Evolutionary conservation across 2,888 invertebrate species (phyloP), one percentile per base, ranked within the genome.

Genomic region (Rhogogaster chlorosoma): DNA sequence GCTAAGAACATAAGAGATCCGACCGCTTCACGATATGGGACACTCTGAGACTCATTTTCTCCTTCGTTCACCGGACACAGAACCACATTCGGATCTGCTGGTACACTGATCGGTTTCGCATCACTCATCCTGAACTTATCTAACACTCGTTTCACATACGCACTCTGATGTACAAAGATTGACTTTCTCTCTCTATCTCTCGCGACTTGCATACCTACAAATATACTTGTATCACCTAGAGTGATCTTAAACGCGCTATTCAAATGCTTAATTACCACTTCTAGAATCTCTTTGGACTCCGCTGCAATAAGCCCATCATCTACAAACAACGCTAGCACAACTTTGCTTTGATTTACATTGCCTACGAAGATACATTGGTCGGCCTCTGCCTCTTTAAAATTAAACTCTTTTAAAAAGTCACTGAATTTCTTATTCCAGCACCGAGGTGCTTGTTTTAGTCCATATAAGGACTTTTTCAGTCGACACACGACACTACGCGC

Each of bases 91-190:
- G 18, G 49, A 49, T 49, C 49, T 49, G 49, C 49, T 49, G 49
- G 49, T 49, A 49, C 49, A 49, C 49, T 49, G n/a, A 49, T 83
- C 9, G 86, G 77, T 45, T 86, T 86, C 67, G 77, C 83, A 15
- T 87, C 84, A 18, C 18, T 61, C 86, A 85, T 85, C 1, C 73
- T 42, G 67, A 87, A 87, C 75, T 85, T 84, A 5, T 85, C 77
- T 42, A 87, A 32, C 70, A 87, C 73, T 26, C 83, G 42, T 75
- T 85, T 36, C 12, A 86, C 73, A 71, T 86, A 86, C 18, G 80
- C 29, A 15, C 42, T 73, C 70, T 86, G 84, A 73, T 85, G 82
- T 75, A 86, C n/a, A 18, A 32, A 84, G 26, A 86, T 53, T 49
- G 12, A 12, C 3, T 78, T 83, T 57, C 45, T 12, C 29, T 83